Evolutionary conservation across 2,113 vertebrate genomes (phyloP).

Genomic region (Danionella cerebrum): DNA sequence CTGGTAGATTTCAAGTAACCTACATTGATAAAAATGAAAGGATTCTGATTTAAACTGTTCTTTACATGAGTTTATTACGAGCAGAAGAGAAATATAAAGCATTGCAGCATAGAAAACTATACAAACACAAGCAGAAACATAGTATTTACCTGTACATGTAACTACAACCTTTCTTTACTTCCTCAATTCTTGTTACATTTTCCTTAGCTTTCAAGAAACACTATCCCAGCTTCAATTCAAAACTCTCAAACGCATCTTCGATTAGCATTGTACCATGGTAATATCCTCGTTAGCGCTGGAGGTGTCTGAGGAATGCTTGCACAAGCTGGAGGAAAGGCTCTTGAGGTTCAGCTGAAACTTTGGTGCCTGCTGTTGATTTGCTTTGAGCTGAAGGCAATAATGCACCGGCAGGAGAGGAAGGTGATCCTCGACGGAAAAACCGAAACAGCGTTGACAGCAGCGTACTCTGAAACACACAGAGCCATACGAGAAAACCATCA

Average conservation of each 20-base stretch:
- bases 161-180: too few relatives aligned
- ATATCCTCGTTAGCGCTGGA: constrained; percentile 85
- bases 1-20: too few relatives aligned
- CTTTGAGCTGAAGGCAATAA: constrained; percentile 78
- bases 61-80: not conserved
- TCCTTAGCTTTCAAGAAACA: too few relatives aligned
- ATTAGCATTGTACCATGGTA: too few relatives aligned
- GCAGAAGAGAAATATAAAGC: not conserved
- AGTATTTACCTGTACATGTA: constrained; percentile 11
- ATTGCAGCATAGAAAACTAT: not conserved
- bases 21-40: too few relatives aligned
- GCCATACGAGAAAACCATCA: too few relatives aligned
- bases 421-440: constrained; percentile 84
- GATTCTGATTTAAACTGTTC: too few relatives aligned
- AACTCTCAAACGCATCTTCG: too few relatives aligned
- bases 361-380: constrained; percentile 71
- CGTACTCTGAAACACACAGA: constrained; percentile 71
- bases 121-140: too few relatives aligned
- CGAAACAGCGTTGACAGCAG: constrained; percentile 84
- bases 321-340: constrained; percentile 92
- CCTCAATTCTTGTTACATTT: too few relatives aligned
- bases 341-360: constrained; percentile 79
- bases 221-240: too few relatives aligned
- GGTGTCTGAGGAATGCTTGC: constrained; percentile 85
- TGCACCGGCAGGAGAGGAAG: constrained; percentile 76